A percentile compares a stretch with the other conserved stretches of the same genome.
Conservation (phyloP, 2,113 vertebrate genomes). For the Manacus vitellinus region DNA sequence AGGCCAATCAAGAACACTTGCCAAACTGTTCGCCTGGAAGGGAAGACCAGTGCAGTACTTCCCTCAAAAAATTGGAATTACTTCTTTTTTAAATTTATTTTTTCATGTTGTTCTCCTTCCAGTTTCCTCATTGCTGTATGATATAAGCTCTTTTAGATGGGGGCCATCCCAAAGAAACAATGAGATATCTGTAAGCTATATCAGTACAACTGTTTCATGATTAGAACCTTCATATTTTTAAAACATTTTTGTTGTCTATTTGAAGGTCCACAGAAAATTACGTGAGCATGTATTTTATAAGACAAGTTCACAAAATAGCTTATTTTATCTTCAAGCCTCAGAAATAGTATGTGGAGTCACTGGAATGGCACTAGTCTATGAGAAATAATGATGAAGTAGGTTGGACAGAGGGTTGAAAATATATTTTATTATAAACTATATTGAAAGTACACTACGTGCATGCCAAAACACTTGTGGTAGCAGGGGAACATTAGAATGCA, state of each 20-base stretch:
- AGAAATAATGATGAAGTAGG: neutral
- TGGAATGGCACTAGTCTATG: neutral
- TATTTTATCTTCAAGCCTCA: neutral
- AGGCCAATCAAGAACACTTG: neutral
- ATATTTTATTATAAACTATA: neutral
- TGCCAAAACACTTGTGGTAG: neutral
- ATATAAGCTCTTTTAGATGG: neutral
- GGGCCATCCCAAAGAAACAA: neutral
- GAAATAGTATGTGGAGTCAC: neutral
- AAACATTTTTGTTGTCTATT: neutral
- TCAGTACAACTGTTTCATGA: neutral
- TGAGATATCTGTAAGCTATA: neutral
- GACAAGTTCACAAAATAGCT: neutral
- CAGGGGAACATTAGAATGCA: neutral
- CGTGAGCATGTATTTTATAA: neutral
- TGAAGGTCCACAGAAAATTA: neutral
- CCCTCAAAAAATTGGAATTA: neutral
- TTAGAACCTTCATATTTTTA: neutral
- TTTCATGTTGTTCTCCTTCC: rapidly evolving
- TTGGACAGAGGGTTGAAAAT: neutral
- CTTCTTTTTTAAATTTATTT: neutral
- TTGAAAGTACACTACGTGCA: neutral
- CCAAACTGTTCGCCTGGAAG: neutral
- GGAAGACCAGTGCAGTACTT: neutral
- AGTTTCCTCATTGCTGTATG: neutral